These are phyloP conservation scores for Ornithorhynchus anatinus DNA, from an alignment of 2,113 vertebrate genomes.

Conservation along the genomic window DNA sequence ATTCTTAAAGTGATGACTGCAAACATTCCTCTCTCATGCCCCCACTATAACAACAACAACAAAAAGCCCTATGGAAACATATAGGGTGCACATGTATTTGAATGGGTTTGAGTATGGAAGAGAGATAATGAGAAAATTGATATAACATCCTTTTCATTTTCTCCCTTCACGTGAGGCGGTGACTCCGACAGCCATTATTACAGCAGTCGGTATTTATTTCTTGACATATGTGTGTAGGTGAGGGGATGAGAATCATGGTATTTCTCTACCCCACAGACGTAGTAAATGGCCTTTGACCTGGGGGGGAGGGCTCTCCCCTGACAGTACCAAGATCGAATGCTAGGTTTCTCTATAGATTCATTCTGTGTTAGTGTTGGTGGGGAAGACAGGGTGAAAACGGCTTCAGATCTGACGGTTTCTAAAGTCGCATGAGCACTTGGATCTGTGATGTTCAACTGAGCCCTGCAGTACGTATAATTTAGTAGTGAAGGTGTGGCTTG, in stretches of 20 bases:
- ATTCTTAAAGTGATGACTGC: slow-evolving; percentile 17
- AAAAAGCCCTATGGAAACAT: background rate
- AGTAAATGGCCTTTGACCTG: too few relatives aligned
- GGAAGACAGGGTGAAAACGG: rapidly evolving
- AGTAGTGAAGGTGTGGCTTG: too few relatives aligned
- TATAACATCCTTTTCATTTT: background rate
- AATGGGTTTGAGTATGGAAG: rapidly evolving
- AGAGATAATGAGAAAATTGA: background rate
- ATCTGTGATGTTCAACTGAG: too few relatives aligned
- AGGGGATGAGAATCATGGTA: background rate
- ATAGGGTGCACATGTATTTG: rapidly evolving
- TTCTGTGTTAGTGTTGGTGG: too few relatives aligned
- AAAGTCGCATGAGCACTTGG: too few relatives aligned
- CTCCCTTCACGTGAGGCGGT: rapidly evolving
- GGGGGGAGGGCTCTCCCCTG: background rate
- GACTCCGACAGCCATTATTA: background rate
- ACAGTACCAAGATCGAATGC: too few relatives aligned
- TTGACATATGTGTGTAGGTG: background rate
- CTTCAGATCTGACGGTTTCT: too few relatives aligned
- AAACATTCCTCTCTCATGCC: background rate
- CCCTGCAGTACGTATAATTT: too few relatives aligned
- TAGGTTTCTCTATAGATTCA: background rate
- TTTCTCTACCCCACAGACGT: background rate
- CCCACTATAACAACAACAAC: background rate
- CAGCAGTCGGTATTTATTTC: too few relatives aligned